These are phyloP conservation scores for Anastrepha ludens DNA, from an alignment of 1,140 invertebrate genomes.

Conservation along the genomic window DNA sequence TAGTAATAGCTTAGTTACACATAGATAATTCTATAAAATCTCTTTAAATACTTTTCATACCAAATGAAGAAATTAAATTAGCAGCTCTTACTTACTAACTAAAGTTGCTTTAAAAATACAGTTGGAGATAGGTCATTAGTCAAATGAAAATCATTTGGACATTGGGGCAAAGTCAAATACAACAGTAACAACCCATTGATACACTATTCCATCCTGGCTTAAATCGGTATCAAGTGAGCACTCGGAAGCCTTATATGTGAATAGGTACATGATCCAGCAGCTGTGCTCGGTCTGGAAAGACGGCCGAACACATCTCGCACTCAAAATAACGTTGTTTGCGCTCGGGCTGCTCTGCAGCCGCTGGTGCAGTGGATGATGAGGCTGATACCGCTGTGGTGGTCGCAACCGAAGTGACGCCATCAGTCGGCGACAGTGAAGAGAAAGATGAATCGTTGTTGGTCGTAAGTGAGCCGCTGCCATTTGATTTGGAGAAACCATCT, in stretches of 20 bases:
- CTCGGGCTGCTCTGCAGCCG: constrained; percentile 57
- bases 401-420: constrained; percentile 66
- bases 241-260: constrained; percentile 79
- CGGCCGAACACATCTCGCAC: constrained; percentile 87
- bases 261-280: constrained; percentile 85
- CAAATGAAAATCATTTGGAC: neutral
- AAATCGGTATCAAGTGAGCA: no score
- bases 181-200: neutral
- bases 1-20: constrained; percentile 19
- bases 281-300: constrained; percentile 83
- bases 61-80: neutral
- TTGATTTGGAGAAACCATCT: neutral
- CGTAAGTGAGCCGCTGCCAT: constrained; percentile 27
- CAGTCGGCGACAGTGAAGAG: constrained; percentile 67
- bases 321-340: constrained; percentile 74
- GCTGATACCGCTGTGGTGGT: constrained; percentile 66
- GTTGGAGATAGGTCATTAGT: neutral
- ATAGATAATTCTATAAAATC: neutral
- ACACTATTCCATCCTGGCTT: neutral
- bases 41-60: constrained; percentile 24
- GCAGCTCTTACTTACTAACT: neutral
- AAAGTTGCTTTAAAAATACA: neutral
- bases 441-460: constrained; percentile 60
- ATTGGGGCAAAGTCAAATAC: neutral
- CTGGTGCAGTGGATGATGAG: constrained; percentile 41